A percentile compares a stretch with the other conserved stretches of the same genome.
Conservation (phyloP, 2,888 invertebrate genomes). For the Trissonchulus sp. region DNA sequence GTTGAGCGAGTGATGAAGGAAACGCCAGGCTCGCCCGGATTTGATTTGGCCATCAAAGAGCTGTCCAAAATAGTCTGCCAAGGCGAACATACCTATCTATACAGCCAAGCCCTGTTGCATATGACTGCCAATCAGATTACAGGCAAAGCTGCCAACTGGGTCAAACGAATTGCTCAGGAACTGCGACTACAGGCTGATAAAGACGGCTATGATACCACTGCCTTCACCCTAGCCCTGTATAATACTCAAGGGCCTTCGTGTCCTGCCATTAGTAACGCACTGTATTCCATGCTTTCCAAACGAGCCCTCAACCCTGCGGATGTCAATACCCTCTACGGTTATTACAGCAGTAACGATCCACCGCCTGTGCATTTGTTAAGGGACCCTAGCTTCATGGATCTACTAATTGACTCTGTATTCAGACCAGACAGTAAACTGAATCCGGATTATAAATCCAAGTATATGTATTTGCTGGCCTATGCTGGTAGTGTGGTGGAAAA, state of each 20-base stretch:
- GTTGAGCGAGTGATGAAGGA: conserved; percentile 38
- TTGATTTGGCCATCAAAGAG: conserved; percentile 2
- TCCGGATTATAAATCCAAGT: conserved; percentile 93
- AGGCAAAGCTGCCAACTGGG: conserved; percentile 71
- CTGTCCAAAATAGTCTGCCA: conserved; percentile 78
- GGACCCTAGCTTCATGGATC: conserved; percentile 73
- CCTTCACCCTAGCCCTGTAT: conserved; percentile 87
- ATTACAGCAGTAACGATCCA: conserved; percentile 68
- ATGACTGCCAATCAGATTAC: conserved; percentile 80
- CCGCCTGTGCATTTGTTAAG: conserved; percentile 89
- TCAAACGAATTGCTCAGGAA: conserved; percentile 77
- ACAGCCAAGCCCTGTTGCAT: conserved; percentile 85
- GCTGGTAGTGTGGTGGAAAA: conserved; percentile 86
- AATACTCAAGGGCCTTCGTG: conserved; percentile 32
- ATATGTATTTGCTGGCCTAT: conserved; percentile 86
- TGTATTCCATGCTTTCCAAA: conserved; percentile 89
- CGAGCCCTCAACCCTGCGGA: conserved; percentile 94
- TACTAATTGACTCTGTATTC: conserved; percentile 85
- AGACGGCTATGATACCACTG: conserved; percentile 84
- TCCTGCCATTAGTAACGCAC: conserved; percentile 61
- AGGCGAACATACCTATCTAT: conserved; percentile 95
- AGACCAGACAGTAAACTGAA: conserved; percentile 77
- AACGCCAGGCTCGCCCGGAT: conserved; percentile 5
- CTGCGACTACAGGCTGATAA: not conserved
- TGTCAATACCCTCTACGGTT: conserved; percentile 66